phyloP scores from a whole-genome alignment of 2,113 vertebrate species.

The Hirundichthys speculiger region DNA sequence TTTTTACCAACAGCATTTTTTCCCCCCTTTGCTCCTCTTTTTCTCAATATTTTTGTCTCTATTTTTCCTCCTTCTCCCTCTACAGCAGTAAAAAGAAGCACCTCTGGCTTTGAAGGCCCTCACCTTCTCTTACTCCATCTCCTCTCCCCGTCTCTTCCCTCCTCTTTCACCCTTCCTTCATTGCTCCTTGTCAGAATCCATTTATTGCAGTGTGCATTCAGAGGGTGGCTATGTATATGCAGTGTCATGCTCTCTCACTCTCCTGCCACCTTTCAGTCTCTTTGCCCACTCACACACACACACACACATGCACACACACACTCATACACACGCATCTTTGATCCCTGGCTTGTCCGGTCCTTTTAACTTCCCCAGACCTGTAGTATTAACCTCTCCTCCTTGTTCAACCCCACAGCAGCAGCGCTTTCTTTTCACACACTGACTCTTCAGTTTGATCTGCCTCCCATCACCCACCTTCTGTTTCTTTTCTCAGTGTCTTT shows the following conservation, averaged over 20 bases:
- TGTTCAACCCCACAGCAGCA: slow-evolving; percentile 29
- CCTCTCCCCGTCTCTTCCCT: slow-evolving; percentile 12
- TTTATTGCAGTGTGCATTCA: slow-evolving; percentile 71
- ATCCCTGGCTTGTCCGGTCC: slow-evolving; percentile 74
- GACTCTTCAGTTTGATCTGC: slow-evolving; percentile 55
- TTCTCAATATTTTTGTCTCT: slow-evolving; percentile 15
- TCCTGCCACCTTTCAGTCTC: slow-evolving; percentile 60
- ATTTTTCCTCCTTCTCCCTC: not conserved
- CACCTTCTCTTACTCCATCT: slow-evolving; percentile 19
- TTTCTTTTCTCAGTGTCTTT: slow-evolving; percentile 16
- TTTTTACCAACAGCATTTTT: slow-evolving; percentile 41
- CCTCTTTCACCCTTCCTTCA: slow-evolving; percentile 26
- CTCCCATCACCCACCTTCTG: slow-evolving; percentile 22
- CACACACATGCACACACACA: slow-evolving; percentile 25
- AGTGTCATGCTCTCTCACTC: slow-evolving; percentile 66
- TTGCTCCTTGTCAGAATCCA: slow-evolving; percentile 65
- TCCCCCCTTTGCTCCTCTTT: slow-evolving; percentile 9
- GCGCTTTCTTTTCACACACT: slow-evolving; percentile 52
- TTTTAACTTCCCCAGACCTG: slow-evolving; percentile 74
- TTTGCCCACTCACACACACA: slow-evolving; percentile 35
- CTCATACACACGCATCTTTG: slow-evolving; percentile 57
- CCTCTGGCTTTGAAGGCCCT: slow-evolving; percentile 47
- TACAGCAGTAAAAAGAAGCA: slow-evolving; percentile 40
- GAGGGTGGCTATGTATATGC: slow-evolving; percentile 69
- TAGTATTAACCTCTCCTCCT: slow-evolving; percentile 74